Conservation (phyloP, 2,888 invertebrate species). For the Pediacus dermestoides region DNA sequence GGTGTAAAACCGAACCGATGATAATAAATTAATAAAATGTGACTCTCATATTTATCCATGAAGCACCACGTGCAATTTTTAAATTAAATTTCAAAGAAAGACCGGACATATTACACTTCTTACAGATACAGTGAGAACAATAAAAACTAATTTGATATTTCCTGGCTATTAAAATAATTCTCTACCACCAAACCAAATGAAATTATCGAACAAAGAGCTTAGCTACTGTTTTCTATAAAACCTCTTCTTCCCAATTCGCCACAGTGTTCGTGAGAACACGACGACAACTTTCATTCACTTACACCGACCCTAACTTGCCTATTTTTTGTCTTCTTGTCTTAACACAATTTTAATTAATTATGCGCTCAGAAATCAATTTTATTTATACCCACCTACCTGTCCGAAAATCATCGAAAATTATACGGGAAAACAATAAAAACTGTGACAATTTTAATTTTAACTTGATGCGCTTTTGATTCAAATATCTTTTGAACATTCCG, state of each 20-base stretch:
- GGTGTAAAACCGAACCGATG: no score
- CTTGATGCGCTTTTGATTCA: no score
- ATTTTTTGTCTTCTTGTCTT: no score
- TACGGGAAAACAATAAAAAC: no score
- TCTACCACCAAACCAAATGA: conserved; percentile 20
- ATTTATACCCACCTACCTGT: no score
- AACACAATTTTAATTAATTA: no score
- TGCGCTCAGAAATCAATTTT: no score
- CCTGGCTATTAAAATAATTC: conserved; percentile 19
- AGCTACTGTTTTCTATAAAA: conserved; percentile 20
- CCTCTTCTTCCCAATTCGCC: conserved; percentile 21
- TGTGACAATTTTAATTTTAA: no score
- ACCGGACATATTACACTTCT: not conserved
- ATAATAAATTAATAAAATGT: conserved; percentile 5
- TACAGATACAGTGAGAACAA: not conserved
- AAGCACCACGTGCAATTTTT: conserved; percentile 10
- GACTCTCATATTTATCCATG: conserved; percentile 6
- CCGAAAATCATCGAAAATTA: no score
- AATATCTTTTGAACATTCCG: no score
- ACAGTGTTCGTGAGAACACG: conserved; percentile 25
- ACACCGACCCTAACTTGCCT: not conserved
- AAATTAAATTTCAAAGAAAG: conserved; percentile 10
- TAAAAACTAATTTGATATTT: conserved; percentile 12
- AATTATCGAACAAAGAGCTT: conserved; percentile 21
- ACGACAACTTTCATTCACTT: conserved; percentile 19